phyloP scores from a whole-genome alignment of 2,888 invertebrate species.

The Pantelozetes paolii region DNA sequence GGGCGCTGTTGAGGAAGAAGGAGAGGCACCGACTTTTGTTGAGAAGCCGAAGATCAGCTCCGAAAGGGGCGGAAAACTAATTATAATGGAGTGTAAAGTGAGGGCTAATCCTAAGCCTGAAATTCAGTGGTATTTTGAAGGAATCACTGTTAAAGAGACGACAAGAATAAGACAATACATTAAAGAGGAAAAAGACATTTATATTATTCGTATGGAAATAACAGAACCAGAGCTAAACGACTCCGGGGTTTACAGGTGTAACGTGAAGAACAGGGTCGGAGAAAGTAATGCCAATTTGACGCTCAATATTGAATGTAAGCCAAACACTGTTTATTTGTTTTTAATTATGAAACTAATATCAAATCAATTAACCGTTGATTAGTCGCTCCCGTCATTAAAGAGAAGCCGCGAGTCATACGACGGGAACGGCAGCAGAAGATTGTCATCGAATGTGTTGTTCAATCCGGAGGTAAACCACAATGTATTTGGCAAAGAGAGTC shows the following conservation, averaged over 20 bases:
- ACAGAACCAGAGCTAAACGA: conserved; percentile 89
- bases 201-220: conserved; percentile 78
- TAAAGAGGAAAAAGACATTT: conserved; percentile 75
- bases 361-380: conserved; percentile 47
- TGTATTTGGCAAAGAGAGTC: conserved; percentile 90
- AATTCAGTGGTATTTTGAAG: conserved; percentile 46
- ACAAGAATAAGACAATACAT: conserved; percentile 66
- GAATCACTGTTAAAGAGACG: conserved; percentile 43
- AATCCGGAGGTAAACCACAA: conserved; percentile 86
- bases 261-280: conserved; percentile 90
- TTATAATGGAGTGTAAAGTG: conserved; percentile 92
- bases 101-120: conserved; percentile 84
- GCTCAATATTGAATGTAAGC: conserved; percentile 93
- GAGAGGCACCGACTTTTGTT: conserved; percentile 84
- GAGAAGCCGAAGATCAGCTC: conserved; percentile 99
- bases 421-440: conserved; percentile 81
- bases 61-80: conserved; percentile 92
- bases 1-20: conserved; percentile 52
- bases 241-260: conserved; percentile 96
- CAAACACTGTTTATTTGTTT: neutral
- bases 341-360: neutral
- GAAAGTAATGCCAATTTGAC: conserved; percentile 96
- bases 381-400: conserved; percentile 86
- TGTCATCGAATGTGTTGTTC: conserved; percentile 86
- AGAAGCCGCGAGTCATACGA: conserved; percentile 83